These are phyloP conservation scores for Cotesia vestalis DNA, from an alignment of 1,140 invertebrate species.

Conservation along the genomic window DNA sequence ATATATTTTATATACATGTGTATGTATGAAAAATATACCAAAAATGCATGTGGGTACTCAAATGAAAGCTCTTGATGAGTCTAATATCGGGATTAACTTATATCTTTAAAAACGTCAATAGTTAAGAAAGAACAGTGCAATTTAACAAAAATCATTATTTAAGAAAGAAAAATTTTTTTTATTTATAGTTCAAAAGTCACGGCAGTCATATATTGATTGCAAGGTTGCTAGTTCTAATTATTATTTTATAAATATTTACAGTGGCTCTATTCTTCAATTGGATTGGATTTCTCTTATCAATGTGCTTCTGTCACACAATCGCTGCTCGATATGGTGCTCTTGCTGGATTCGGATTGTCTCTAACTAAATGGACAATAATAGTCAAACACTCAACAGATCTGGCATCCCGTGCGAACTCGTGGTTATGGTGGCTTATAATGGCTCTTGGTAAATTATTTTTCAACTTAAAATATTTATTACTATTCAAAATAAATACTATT, in stretches of 20 bases:
- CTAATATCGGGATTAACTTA: too few relatives aligned
- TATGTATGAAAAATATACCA: too few relatives aligned
- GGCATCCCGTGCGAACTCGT: constrained; percentile 84
- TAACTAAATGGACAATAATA: constrained; percentile 94
- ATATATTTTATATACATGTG: too few relatives aligned
- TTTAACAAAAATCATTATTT: too few relatives aligned
- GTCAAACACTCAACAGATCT: constrained; percentile 89
- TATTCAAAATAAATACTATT: constrained; percentile 15
- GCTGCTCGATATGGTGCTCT: constrained; percentile 91
- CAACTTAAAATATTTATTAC: constrained; percentile 17
- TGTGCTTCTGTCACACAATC: constrained; percentile 94
- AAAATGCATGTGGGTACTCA: too few relatives aligned
- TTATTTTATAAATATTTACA: constrained; percentile 49
- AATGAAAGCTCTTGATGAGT: too few relatives aligned
- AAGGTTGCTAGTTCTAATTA: too few relatives aligned
- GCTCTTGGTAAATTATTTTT: constrained; percentile 75
- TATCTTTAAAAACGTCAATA: too few relatives aligned
- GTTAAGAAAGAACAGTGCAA: too few relatives aligned
- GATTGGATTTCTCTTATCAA: constrained; percentile 90
- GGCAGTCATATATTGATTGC: too few relatives aligned
- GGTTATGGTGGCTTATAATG: constrained; percentile 91
- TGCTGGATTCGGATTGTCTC: constrained; percentile 89
- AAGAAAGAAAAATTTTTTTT: too few relatives aligned
- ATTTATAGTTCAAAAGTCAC: too few relatives aligned
- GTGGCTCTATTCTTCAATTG: constrained; percentile 93